Base-by-base conservation (phyloP, 2,888 invertebrate species). In the Leptopilina syphax region DNA sequence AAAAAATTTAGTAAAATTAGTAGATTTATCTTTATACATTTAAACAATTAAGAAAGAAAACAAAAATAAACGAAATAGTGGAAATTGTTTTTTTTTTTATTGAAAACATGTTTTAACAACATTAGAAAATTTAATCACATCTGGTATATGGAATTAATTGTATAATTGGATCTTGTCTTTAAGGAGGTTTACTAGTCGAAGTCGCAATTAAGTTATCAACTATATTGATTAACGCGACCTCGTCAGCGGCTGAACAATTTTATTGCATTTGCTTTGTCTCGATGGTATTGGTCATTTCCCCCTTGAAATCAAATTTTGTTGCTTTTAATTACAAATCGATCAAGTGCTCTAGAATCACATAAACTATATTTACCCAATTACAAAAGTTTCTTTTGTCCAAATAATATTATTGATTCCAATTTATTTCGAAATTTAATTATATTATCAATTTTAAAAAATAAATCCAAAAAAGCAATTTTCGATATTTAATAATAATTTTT, bases 221-320 rank as follows among this genome's bases (percentile, higher is more conserved):
- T 54, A 70, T 70, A 70, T 70, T 73, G 73, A 73, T 73, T 73
- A 34, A 9, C 27, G 50, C 73, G 54, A 57, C 57, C 73, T 27
- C 34, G 73, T 73, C 57, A 57, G 50, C 1, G 12, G 34, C 57
- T 57, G 34, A 34, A 57, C 54, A 73, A 73, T 27, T 73, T 73
- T n/a, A 73, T 73, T 34, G 57, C 57, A 73, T 73, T 73, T 73
- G 54, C 73, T 73, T 57, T 73, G 57, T 73, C n/a, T 34, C 54
- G 54, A 9, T 73, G 34, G 54, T 57, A 50, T 50, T 50, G 54
- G 13, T n/a, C 34, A 47, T 68, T 70, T 13, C 9, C 27, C 7
- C 7, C 24, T 50, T 50, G 50, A 9, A 73, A 57, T 73, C 57
- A 73, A 73, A 57, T 73, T 73, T 34, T 73, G 73, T 57, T 73